Evolutionary conservation across 2,797 vertebrate genomes (phyloP), one percentile per base, ranked within the genome.

Genomic region (Falco naumanni): DNA sequence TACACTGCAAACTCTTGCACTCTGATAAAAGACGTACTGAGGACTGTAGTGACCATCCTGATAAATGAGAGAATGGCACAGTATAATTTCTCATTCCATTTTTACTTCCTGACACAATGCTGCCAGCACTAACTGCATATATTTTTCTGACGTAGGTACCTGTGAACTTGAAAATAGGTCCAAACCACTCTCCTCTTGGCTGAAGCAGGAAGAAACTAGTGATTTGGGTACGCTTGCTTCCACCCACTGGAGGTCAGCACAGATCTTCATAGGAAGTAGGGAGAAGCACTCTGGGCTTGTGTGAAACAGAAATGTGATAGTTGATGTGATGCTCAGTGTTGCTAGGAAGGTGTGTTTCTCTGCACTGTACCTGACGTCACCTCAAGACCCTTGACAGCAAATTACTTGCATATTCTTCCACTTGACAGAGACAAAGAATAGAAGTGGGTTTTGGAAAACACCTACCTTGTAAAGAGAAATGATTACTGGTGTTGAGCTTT

Each of bases 201-300:
- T 94, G 78, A 80, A 76, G 43, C 43, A 72, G 43, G 29, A 91
- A 76, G 80, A 86, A 91, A 59, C 5, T n/a, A 66, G 24, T 37
- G 54, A 13, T 91, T 90, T 89, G 45, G 57, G 64, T 92, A 76
- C 68, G 50, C 68, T 31, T 89, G 83, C 66, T 78, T 88, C n/a
- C 47, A 77, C 94, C 79, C 97, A 92, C 89, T 54, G 72, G 97
- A 96, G 90, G 97, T 97, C 97, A 97, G 96, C 90, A 94, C 74
- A 84, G 95, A 70, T 90, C 77, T 94, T 78, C 45, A 15, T 16
- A 91, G 72, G 63, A 87, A 6, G 50, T 19, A 45, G 33, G 61
- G 56, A 85, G 69, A 50, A 56, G 26, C 16, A 8, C 41, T 37
- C 56, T 20, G 37, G 64, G 28, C 47, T 92, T 61, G 5, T n/a